Percentiles rank a stretch among this genome's conserved stretches.
phyloP scores from a whole-genome alignment of 2,888 invertebrate species.

The Folsomia manolachei region DNA sequence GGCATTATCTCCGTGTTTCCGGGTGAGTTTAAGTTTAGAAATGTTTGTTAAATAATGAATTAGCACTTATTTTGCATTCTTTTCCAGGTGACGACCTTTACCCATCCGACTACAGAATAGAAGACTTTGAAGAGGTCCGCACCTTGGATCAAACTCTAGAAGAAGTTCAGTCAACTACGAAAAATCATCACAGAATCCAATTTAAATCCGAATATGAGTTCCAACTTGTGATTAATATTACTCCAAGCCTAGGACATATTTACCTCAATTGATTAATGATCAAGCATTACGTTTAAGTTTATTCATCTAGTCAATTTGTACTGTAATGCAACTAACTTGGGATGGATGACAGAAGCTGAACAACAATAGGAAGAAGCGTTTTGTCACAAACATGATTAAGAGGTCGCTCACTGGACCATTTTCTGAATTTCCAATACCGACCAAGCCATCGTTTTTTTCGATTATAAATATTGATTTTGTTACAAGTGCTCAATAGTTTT shows the following conservation, averaged over 20 bases:
- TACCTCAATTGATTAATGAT: no score
- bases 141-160: slow-evolving; percentile 21
- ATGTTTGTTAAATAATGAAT: not conserved
- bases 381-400: no score
- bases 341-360: no score
- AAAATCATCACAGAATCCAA: slow-evolving; percentile 33
- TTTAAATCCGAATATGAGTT: slow-evolving; percentile 31
- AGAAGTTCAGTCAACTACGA: slow-evolving; percentile 22
- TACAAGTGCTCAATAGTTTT: no score
- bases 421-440: no score
- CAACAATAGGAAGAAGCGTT: no score
- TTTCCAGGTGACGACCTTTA: slow-evolving; percentile 44
- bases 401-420: no score
- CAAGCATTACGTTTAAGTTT: no score
- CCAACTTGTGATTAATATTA: slow-evolving; percentile 24
- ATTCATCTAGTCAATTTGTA: no score
- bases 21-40: slow-evolving; percentile 56
- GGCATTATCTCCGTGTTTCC: slow-evolving; percentile 62
- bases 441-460: no score
- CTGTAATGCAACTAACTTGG: no score
- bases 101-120: slow-evolving; percentile 27
- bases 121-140: slow-evolving; percentile 16
- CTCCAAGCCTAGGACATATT: slow-evolving; percentile 8
- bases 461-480: no score
- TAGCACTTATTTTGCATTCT: not conserved